Evolutionary conservation across 1,140 invertebrate genomes (phyloP), one percentile per base, ranked within the genome.

Genomic region (Meloidogyne exigua): DNA sequence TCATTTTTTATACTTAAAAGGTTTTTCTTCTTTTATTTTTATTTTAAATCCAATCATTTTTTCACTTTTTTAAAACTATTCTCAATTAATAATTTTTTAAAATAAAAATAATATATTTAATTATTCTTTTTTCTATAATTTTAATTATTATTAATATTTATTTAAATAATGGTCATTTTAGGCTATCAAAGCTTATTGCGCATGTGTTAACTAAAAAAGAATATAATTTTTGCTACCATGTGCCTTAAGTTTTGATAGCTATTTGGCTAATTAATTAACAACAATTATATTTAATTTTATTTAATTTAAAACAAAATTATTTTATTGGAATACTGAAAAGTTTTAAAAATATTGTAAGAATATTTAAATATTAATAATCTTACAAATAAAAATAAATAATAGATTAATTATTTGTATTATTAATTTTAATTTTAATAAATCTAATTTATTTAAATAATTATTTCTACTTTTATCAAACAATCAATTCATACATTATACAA

Each of bases 181-280:
- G 49, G 49, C n/a, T 57, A n/a, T 57, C 49, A n/a, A 57, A n/a
- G n/a, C 49, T 57, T 57, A n/a, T 57, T 57, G 49, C 49, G 3
- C n/a, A 57, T 57, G 49, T 57, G 49, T 57, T 57, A 57, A n/a
- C 49, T 57, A 57, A 57, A 57, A n/a, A 57, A n/a, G 9, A 57
- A 2, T n/a, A 57, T n/a, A 7, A 39, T n/a, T 57, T n/a, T n/a
- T 57, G 49, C 21, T 57, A 57, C 49, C 49, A 57, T 57, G 49
- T 57, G 49, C 49, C 49, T 57, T n/a, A 57, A 57, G 49, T 57
- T 57, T 57, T n/a, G 18, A 57, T n/a, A 57, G 7, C 18, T 7
- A 57, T 57, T 57, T 57, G 49, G 7, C 49, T 7, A 49, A 57
- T 57, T 57, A 57, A 57, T 57, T 57, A 57, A 57, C 7, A 57